A percentile compares a stretch with the other conserved stretches of the same genome.
These are phyloP conservation scores for Leptinotarsa peninsularis DNA, from an alignment of 2,888 invertebrate species.

Conservation along the genomic window DNA sequence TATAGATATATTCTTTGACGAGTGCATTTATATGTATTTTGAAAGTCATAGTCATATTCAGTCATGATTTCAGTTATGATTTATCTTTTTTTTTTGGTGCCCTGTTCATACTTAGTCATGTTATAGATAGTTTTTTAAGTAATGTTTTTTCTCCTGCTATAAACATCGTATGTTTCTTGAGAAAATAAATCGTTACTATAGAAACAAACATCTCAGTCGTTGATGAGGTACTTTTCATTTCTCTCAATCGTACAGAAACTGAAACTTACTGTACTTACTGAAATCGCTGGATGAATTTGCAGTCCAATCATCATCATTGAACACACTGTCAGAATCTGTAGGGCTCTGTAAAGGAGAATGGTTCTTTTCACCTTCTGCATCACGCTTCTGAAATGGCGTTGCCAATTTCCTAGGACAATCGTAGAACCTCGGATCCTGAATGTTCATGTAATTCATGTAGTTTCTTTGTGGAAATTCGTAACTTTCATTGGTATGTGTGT, in stretches of 20 bases:
- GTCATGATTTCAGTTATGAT: too few relatives aligned
- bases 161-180: too few relatives aligned
- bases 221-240: not conserved
- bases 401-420: conserved; percentile 65
- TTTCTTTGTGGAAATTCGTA: conserved; percentile 55
- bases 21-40: too few relatives aligned
- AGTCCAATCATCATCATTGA: conserved; percentile 77
- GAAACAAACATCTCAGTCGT: too few relatives aligned
- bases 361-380: conserved; percentile 54
- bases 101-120: too few relatives aligned
- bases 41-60: too few relatives aligned
- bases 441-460: conserved; percentile 60
- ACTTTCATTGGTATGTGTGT: conserved; percentile 44
- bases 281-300: conserved; percentile 66
- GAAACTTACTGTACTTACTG: conserved; percentile 43
- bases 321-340: conserved; percentile 75
- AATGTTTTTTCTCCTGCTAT: too few relatives aligned
- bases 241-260: not conserved
- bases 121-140: too few relatives aligned
- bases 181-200: too few relatives aligned
- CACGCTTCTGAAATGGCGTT: conserved; percentile 40
- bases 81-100: too few relatives aligned
- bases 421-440: conserved; percentile 70
- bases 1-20: too few relatives aligned
- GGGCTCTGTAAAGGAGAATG: conserved; percentile 72